phyloP scores from a whole-genome alignment of 2,888 invertebrate species.

The Diarsia rubi region DNA sequence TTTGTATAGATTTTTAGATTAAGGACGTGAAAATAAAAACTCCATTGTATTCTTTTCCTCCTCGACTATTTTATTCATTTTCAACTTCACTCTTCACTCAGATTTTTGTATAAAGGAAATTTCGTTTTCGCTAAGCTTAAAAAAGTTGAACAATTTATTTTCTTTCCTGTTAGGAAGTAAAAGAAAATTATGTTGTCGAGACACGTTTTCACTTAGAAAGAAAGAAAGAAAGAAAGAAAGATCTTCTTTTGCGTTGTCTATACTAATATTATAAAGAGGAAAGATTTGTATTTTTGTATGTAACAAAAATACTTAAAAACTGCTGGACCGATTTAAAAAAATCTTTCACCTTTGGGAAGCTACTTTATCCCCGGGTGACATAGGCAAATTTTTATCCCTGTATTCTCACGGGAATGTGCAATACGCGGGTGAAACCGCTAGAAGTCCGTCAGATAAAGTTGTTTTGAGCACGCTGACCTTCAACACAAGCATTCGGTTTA shows the following conservation, averaged over 20 bases:
- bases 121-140: constrained; percentile 6
- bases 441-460: not conserved
- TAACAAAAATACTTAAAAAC: no score
- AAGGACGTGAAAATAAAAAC: constrained; percentile 13
- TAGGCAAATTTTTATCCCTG: no score
- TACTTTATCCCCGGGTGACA: no score
- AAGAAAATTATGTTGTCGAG: constrained; percentile 34
- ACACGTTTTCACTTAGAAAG: constrained; percentile 45
- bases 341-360: no score
- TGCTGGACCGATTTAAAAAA: no score
- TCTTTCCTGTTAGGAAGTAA: constrained; percentile 48
- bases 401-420: no score
- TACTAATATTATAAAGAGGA: no score
- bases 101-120: constrained; percentile 28
- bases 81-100: not conserved
- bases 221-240: no score
- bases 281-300: no score
- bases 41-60: constrained; percentile 15
- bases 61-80: constrained; percentile 21
- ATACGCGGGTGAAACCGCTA: no score
- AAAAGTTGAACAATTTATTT: constrained; percentile 45
- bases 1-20: not conserved
- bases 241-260: not conserved
- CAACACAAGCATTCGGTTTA: not conserved
- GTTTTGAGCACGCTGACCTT: not conserved